phyloP scores from a whole-genome alignment of 2,888 invertebrate species.

The Eilema depressum region DNA sequence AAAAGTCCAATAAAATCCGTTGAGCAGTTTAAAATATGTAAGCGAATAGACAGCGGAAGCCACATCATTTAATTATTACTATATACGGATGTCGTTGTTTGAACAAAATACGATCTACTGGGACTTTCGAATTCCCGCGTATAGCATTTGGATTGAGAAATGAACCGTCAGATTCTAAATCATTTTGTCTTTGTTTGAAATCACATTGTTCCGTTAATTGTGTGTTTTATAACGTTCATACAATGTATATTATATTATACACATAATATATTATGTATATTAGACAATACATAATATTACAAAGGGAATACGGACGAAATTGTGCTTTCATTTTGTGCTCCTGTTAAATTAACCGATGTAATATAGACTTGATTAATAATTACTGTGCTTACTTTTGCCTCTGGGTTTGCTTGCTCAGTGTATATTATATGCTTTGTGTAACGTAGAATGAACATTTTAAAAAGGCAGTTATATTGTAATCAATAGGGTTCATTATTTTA shows the following conservation, averaged over 20 bases:
- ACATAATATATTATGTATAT: too few relatives aligned
- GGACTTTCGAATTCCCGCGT: neutral
- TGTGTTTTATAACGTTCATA: neutral
- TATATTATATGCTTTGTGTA: neutral
- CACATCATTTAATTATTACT: too few relatives aligned
- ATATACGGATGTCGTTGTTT: too few relatives aligned
- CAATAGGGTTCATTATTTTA: too few relatives aligned
- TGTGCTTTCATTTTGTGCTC: neutral
- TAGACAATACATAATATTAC: neutral
- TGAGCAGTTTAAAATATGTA: too few relatives aligned
- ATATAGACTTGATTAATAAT: conserved; percentile 2
- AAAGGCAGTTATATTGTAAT: neutral
- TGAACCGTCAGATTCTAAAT: conserved; percentile 7
- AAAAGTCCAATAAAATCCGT: too few relatives aligned
- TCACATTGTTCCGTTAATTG: neutral
- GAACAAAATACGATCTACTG: neutral
- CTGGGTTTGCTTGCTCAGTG: neutral
- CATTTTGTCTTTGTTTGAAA: conserved; percentile 1
- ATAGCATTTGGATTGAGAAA: conserved; percentile 10
- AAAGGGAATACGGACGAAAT: neutral
- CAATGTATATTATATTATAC: neutral
- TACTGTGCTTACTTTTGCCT: neutral
- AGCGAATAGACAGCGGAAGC: too few relatives aligned
- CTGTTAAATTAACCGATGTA: neutral
- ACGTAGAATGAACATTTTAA: neutral